phyloP scores from a whole-genome alignment of 2,113 vertebrate species.

The Seriola dumerili region DNA sequence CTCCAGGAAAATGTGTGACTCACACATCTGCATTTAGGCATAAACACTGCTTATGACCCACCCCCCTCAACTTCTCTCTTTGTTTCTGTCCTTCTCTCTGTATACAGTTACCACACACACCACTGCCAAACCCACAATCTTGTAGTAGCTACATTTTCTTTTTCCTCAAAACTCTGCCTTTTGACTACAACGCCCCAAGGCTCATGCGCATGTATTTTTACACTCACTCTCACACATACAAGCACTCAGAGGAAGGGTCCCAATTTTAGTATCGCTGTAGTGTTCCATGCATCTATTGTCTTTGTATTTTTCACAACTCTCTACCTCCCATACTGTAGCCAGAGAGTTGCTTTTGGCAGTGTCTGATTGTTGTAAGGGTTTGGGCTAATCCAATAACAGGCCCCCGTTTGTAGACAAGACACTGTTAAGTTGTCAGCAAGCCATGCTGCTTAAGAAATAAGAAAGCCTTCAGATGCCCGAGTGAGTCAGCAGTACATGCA shows the following conservation, averaged over 20 bases:
- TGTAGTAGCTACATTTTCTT: neutral
- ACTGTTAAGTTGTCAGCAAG: slow-evolving; percentile 67
- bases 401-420: slow-evolving; percentile 57
- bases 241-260: neutral
- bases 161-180: neutral
- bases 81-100: neutral
- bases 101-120: neutral
- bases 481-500: slow-evolving; percentile 61
- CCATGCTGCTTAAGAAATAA: slow-evolving; percentile 55
- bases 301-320: slow-evolving; percentile 11
- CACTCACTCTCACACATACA: slow-evolving; percentile 4
- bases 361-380: slow-evolving; percentile 51
- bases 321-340: slow-evolving; percentile 3
- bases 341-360: slow-evolving; percentile 42
- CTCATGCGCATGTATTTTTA: slow-evolving; percentile 32
- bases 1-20: slow-evolving; percentile 43
- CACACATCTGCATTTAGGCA: slow-evolving; percentile 29
- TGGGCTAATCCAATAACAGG: slow-evolving; percentile 73
- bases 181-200: slow-evolving; percentile 16
- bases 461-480: slow-evolving; percentile 47
- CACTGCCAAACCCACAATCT: neutral
- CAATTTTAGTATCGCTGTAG: slow-evolving; percentile 4
- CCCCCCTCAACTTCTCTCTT: neutral
- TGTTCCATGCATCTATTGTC: neutral
- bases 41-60: slow-evolving; percentile 15